Base-by-base conservation (phyloP, 2,113 vertebrate genomes). In the Tursiops truncatus region DNA sequence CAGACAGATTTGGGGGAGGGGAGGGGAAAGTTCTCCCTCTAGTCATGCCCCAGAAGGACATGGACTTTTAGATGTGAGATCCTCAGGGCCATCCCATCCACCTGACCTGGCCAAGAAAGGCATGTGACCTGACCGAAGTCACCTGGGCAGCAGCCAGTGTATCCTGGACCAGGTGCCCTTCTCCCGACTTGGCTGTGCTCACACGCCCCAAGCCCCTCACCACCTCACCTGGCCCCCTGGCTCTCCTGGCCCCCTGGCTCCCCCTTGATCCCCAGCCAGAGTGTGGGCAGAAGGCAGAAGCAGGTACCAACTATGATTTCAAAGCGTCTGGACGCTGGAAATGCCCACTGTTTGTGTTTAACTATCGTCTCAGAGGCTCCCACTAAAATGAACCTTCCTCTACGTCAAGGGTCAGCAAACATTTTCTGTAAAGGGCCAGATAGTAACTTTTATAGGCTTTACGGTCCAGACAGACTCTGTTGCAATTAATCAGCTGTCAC, bases 11-110 rank as follows among this genome's bases (percentile, higher is more conserved):
- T 47, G 25, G 33, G 4, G 38, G 13, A 15, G 4, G n/a, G 25
- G 0, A 28, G 21, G 5, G 9, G 23, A 50, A 7, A 36, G 0
- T 3, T 38, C 41, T 58, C 21, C 14, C 36, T 47, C 17, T 14
- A 0, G 15, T 23, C 28, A 8, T 1, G 33, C 0, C 5, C 2
- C 5, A 23, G 36, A 21, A 44, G 81, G 18, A 33, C 10, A 15
- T 2, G 4, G 76, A 5, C 62, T 18, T 0, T 44, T 3, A 38
- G 47, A 11, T 1, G 25, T 26, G 36, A 23, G 26, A 26, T 31
- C 70, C 70, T 44, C 3, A 6, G 28, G 28, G 12, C 20, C 82
- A 28, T 31, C 31, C 11, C 5, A 1, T 33, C 63, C 6, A 26
- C 28, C 5, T 38, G 60, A 25, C 21, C 6, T 38, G 60, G 26